These are phyloP conservation scores for Protosalanx chinensis DNA, from an alignment of 2,797 vertebrate genomes.

Conservation along the genomic window DNA sequence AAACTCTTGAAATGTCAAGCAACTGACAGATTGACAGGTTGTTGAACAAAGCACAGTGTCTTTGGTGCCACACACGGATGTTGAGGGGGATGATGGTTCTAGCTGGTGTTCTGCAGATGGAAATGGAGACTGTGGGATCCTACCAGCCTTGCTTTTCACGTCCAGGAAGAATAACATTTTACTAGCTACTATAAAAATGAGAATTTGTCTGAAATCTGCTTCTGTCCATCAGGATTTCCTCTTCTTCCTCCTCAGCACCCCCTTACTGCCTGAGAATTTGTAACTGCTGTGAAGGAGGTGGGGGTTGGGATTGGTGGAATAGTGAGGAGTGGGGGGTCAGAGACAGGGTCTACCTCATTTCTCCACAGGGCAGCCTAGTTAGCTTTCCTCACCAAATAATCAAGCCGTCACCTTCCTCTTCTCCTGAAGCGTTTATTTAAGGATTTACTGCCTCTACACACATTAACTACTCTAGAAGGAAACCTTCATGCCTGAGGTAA, in stretches of 20 bases:
- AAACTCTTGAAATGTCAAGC: neutral
- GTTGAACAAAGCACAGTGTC: too few species aligned
- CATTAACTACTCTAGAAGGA: neutral
- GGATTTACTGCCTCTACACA: neutral
- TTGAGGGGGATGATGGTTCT: neutral
- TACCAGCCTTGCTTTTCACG: neutral
- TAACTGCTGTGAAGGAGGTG: constrained; percentile 31
- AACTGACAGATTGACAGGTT: too few species aligned
- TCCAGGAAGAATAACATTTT: neutral
- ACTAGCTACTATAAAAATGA: neutral
- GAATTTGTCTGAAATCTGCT: neutral
- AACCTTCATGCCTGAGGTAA: too few species aligned
- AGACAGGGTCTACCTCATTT: neutral
- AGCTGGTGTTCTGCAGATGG: neutral
- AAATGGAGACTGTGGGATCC: neutral
- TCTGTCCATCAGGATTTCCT: constrained; percentile 16
- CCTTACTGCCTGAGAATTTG: constrained; percentile 46
- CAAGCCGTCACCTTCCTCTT: neutral
- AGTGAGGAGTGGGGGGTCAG: neutral
- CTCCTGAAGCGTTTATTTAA: neutral
- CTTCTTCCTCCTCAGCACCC: constrained; percentile 16
- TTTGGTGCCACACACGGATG: neutral
- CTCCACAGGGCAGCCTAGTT: too few species aligned
- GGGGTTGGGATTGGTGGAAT: neutral
- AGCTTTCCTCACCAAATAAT: constrained; percentile 13